A percentile compares a stretch with the other conserved stretches of the same genome.
Conservation (phyloP, 1,140 invertebrate species). For the Diuraphis noxia region DNA sequence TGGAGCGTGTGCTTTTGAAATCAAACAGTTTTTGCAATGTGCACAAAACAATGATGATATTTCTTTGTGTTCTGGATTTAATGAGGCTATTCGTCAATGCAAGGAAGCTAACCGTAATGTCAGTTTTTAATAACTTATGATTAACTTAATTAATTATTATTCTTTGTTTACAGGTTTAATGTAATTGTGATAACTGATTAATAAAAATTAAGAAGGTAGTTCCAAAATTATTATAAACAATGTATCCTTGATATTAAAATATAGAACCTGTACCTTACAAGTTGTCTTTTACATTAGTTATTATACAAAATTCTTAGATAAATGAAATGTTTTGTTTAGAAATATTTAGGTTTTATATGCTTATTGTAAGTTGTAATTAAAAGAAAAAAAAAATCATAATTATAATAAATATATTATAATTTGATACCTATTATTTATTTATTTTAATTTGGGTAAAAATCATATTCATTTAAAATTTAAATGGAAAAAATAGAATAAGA, state of each 20-base stretch:
- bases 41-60: slow-evolving; percentile 83
- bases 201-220: not conserved
- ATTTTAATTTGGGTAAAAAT: not conserved
- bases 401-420: not conserved
- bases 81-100: slow-evolving; percentile 90
- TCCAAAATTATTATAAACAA: not conserved
- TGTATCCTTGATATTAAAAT: not conserved
- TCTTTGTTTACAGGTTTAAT: slow-evolving; percentile 36
- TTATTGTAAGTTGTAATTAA: not conserved
- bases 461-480: not conserved
- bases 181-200: not conserved
- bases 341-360: not conserved
- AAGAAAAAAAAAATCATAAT: not conserved
- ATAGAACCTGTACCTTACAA: not conserved
- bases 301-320: not conserved
- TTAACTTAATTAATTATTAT: not conserved
- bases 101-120: slow-evolving; percentile 65
- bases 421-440: not conserved
- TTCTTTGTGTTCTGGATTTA: slow-evolving; percentile 87
- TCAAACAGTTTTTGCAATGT: slow-evolving; percentile 87
- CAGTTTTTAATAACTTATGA: not conserved
- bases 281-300: not conserved
- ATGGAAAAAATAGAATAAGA: not conserved
- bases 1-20: slow-evolving; percentile 83
- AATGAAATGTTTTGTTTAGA: not conserved